Conservation (phyloP, 2,797 vertebrate species). For the Pseudopleuronectes americanus region DNA sequence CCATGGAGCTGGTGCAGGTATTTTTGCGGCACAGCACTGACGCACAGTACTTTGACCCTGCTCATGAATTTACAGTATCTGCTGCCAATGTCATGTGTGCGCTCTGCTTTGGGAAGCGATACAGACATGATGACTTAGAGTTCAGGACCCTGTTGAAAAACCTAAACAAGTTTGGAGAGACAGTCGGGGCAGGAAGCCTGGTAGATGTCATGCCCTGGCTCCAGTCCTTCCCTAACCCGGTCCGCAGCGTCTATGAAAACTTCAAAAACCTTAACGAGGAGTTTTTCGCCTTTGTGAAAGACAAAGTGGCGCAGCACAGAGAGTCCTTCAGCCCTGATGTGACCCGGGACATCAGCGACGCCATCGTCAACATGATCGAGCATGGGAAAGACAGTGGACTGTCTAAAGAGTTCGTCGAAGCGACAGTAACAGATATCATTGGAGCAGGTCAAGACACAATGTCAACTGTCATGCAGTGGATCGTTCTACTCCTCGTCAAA, state of each 20-base stretch:
- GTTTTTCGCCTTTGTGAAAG: constrained; percentile 84
- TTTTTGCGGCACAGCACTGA: constrained; percentile 75
- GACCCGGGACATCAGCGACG: constrained; percentile 87
- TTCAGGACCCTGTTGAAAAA: constrained; percentile 88
- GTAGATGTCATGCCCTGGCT: constrained; percentile 97
- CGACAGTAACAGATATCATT: constrained; percentile 93
- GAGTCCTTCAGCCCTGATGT: constrained; percentile 76
- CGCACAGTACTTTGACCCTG: constrained; percentile 80
- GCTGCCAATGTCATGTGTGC: constrained; percentile 95
- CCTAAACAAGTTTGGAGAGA: constrained; percentile 90
- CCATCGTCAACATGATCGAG: constrained; percentile 87
- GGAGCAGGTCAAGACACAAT: constrained; percentile 96
- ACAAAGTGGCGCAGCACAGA: constrained; percentile 86
- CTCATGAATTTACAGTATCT: constrained; percentile 84
- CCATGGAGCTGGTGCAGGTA: constrained; percentile 79
- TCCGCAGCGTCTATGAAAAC: constrained; percentile 85
- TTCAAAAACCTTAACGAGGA: constrained; percentile 87
- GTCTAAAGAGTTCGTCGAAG: constrained; percentile 78
- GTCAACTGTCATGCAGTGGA: constrained; percentile 91
- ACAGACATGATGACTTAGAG: constrained; percentile 90
- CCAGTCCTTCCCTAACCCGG: constrained; percentile 91
- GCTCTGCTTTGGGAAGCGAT: constrained; percentile 95
- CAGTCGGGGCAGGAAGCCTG: constrained; percentile 92
- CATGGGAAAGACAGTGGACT: constrained; percentile 74
- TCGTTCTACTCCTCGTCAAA: constrained; percentile 87